Evolutionary conservation across 2,113 vertebrate genomes (phyloP).

Genomic region (Prunella fulvescens): DNA sequence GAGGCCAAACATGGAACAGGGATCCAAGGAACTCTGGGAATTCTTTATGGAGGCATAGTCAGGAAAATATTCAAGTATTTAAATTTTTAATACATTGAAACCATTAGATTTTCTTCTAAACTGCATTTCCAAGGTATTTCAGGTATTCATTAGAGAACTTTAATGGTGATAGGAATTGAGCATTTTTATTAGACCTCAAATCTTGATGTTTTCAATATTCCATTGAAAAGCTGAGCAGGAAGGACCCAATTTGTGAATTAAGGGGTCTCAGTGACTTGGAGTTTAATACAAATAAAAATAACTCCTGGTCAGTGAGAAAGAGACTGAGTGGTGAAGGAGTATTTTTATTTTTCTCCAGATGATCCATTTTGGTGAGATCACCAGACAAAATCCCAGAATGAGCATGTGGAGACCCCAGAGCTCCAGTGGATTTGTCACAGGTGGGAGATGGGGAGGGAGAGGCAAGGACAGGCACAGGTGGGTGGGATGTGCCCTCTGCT

Average conservation of each 20-base stretch:
- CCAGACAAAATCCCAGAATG: neutral
- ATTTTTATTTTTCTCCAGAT: neutral
- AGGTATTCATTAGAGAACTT: neutral
- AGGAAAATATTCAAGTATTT: neutral
- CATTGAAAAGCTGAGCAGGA: neutral
- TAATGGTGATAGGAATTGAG: fast-evolving
- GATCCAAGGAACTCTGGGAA: neutral
- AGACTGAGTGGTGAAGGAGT: fast-evolving
- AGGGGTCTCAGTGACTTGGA: too few relatives aligned
- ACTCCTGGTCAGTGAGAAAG: neutral
- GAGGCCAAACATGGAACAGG: neutral
- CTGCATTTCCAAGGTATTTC: neutral
- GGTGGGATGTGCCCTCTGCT: neutral
- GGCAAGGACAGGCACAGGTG: neutral
- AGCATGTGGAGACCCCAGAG: neutral
- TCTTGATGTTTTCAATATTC: neutral
- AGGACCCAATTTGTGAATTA: neutral
- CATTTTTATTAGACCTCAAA: neutral
- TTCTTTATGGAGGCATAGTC: neutral
- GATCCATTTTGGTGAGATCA: neutral
- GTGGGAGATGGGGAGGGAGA: neutral
- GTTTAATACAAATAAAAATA: neutral
- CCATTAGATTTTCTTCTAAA: neutral
- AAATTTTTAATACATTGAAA: neutral
- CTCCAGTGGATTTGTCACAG: neutral